Evolutionary conservation across 64 coral and sea anemone species (phyloP).

Genomic region (Cladopsammia gracilis): DNA sequence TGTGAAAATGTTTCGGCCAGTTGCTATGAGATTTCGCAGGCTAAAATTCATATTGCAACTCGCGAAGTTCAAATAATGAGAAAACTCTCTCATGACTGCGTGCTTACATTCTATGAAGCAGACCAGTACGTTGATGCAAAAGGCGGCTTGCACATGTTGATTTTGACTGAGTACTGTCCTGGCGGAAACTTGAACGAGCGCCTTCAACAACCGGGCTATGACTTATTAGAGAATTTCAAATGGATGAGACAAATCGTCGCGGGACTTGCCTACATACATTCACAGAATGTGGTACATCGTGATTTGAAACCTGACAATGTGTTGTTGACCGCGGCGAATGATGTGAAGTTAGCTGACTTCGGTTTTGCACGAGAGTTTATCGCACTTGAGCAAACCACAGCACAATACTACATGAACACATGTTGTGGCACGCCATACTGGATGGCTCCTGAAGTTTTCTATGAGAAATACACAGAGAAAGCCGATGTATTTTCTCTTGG

Average conservation of each 20-base stretch:
- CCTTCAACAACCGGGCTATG: constrained; percentile 25
- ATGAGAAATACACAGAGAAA: constrained; percentile 64
- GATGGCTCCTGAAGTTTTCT: constrained; percentile 77
- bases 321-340: constrained; percentile 44
- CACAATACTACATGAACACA: constrained; percentile 32
- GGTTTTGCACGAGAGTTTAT: constrained; percentile 71
- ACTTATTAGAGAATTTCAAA: constrained; percentile 18
- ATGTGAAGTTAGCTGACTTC: constrained; percentile 82
- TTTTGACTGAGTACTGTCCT: constrained; percentile 72
- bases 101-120: not conserved
- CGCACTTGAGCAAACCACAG: constrained; percentile 4
- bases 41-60: not conserved
- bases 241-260: constrained; percentile 72
- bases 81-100: not conserved
- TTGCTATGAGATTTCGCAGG: too few species aligned
- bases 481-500: constrained; percentile 82
- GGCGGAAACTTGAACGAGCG: constrained; percentile 63
- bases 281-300: constrained; percentile 41
- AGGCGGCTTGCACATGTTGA: constrained; percentile 14
- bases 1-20: not conserved
- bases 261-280: constrained; percentile 58
- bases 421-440: constrained; percentile 50
- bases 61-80: not conserved
- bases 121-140: not conserved
- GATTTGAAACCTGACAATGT: constrained; percentile 82